These are phyloP conservation scores for Danionella dracula DNA, from an alignment of 2,797 vertebrate genomes.

Conservation along the genomic window DNA sequence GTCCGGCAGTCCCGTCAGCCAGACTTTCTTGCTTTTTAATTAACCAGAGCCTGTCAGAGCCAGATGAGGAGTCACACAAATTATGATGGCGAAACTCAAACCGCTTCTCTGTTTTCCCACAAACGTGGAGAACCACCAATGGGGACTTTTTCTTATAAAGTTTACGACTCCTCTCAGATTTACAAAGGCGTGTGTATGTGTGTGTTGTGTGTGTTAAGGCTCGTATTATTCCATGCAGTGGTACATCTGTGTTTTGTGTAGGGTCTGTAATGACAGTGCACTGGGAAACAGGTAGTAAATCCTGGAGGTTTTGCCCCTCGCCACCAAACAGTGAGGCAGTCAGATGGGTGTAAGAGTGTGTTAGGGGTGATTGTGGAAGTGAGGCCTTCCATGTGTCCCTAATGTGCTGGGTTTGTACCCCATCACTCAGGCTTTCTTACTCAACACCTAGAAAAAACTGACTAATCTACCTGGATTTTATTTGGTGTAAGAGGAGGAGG, in stretches of 20 bases:
- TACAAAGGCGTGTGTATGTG: slow-evolving; percentile 33
- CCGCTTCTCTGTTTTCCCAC: slow-evolving; percentile 59
- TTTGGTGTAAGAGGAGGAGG: neutral
- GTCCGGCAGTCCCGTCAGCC: slow-evolving; percentile 23
- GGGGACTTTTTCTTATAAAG: slow-evolving; percentile 58
- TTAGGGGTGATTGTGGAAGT: slow-evolving; percentile 7
- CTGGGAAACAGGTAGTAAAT: slow-evolving; percentile 52
- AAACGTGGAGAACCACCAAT: slow-evolving; percentile 47
- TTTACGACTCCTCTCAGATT: slow-evolving; percentile 66
- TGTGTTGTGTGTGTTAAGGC: slow-evolving; percentile 43
- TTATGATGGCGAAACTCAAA: slow-evolving; percentile 50
- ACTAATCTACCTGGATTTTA: slow-evolving; percentile 15
- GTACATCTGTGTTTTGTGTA: slow-evolving; percentile 59
- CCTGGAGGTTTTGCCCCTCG: slow-evolving; percentile 15
- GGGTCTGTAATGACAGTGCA: slow-evolving; percentile 51
- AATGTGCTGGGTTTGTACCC: neutral
- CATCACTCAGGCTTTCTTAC: slow-evolving; percentile 7
- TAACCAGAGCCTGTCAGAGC: slow-evolving; percentile 70
- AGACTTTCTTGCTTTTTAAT: slow-evolving; percentile 73
- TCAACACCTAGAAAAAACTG: slow-evolving; percentile 12
- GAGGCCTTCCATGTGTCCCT: neutral
- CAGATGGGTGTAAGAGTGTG: slow-evolving; percentile 23
- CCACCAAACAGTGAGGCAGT: slow-evolving; percentile 30
- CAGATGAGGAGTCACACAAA: slow-evolving; percentile 48
- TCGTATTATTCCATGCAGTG: slow-evolving; percentile 51